phyloP scores from a whole-genome alignment of 2,113 vertebrate species.

The Oxyura jamaicensis region DNA sequence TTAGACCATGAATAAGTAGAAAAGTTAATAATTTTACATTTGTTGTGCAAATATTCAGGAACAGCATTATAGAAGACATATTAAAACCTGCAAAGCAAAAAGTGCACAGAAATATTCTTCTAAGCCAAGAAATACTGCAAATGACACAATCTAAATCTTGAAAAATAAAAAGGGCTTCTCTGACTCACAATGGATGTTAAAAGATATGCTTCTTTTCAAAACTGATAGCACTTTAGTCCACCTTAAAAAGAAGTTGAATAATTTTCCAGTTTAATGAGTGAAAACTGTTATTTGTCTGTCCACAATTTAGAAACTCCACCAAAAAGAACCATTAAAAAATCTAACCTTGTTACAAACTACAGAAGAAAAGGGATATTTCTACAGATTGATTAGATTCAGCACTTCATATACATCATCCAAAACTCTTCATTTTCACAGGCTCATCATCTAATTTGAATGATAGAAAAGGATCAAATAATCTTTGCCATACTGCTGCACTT shows the following conservation, averaged over 20 bases:
- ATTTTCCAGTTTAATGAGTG: constrained; percentile 36
- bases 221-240: background rate
- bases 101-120: background rate
- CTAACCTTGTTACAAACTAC: background rate
- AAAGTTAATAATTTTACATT: background rate
- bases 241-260: background rate
- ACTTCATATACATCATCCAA: background rate
- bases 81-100: background rate
- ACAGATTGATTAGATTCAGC: constrained; percentile 31
- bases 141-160: background rate
- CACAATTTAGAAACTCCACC: background rate
- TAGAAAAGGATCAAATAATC: background rate
- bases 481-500: background rate
- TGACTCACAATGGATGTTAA: background rate
- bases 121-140: background rate
- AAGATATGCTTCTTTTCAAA: background rate
- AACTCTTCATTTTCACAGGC: background rate
- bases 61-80: background rate
- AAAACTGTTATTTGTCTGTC: constrained; percentile 8
- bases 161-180: background rate
- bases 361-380: constrained; percentile 1
- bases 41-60: background rate
- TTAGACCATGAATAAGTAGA: background rate
- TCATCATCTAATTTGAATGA: background rate
- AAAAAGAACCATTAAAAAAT: constrained; percentile 51